These are phyloP conservation scores for Trachelipus rathkii DNA, from an alignment of 1,140 invertebrate genomes.

Conservation along the genomic window DNA sequence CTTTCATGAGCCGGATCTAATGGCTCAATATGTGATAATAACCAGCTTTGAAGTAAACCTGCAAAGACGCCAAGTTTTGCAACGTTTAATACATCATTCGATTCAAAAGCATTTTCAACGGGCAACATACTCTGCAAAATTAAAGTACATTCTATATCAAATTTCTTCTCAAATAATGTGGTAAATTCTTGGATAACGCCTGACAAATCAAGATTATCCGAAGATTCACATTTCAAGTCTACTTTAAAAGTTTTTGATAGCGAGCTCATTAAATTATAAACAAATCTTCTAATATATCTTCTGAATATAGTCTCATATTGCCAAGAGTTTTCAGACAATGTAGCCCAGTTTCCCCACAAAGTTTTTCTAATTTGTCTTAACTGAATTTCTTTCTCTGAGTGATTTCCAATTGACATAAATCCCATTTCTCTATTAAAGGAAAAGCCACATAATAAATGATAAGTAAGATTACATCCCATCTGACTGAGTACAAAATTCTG, in stretches of 20 bases:
- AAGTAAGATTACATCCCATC: conserved; percentile 31
- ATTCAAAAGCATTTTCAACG: no score
- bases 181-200: no score
- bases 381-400: conserved; percentile 49
- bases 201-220: not conserved
- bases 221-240: not conserved
- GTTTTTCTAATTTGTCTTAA: conserved; percentile 52
- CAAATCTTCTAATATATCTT: not conserved
- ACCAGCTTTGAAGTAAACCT: conserved; percentile 51
- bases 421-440: conserved; percentile 25
- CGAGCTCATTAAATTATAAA: not conserved
- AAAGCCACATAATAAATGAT: conserved; percentile 28
- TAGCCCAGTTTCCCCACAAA: conserved; percentile 55
- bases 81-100: not conserved
- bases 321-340: conserved; percentile 33
- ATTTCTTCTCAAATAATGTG: no score
- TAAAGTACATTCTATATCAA: no score
- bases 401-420: conserved; percentile 49
- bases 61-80: conserved; percentile 47
- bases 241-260: conserved; percentile 17
- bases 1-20: conserved; percentile 73
- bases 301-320: not conserved
- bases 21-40: conserved; percentile 52
- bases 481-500: conserved; percentile 20
- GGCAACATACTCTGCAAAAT: no score